These are phyloP conservation scores for Oligia latruncula DNA, from an alignment of 2,888 invertebrate species.

Conservation along the genomic window DNA sequence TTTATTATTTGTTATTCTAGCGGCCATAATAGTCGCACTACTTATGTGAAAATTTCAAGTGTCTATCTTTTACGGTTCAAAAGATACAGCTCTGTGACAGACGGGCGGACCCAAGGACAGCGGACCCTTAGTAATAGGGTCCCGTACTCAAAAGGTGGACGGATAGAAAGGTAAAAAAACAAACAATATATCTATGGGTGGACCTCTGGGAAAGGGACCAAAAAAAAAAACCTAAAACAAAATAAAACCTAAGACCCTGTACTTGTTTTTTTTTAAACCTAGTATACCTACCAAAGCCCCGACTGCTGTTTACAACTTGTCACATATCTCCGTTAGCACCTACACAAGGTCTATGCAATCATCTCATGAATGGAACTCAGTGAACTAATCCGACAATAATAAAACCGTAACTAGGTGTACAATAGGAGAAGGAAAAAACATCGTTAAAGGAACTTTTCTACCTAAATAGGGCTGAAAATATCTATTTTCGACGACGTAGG, in stretches of 20 bases:
- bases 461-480: neutral
- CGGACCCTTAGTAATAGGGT: neutral
- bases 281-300: neutral
- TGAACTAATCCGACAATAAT: conserved; percentile 7
- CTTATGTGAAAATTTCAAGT: neutral
- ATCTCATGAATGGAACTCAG: conserved; percentile 18
- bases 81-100: neutral
- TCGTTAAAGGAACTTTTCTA: neutral
- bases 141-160: neutral
- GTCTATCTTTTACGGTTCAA: neutral
- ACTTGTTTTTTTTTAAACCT: neutral
- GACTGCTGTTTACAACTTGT: neutral
- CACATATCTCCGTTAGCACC: neutral
- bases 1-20: neutral
- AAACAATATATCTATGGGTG: no score
- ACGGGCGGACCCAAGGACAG: neutral
- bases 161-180: no score
- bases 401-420: neutral
- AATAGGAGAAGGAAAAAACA: neutral
- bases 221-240: no score
- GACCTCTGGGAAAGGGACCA: neutral
- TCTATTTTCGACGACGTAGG: neutral
- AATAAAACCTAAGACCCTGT: no score
- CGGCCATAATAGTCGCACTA: neutral
- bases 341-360: conserved; percentile 15